A percentile compares a stretch with the other conserved stretches of the same genome.
Conservation (phyloP, 2,797 vertebrate species). For the Hipposideros larvatus region DNA sequence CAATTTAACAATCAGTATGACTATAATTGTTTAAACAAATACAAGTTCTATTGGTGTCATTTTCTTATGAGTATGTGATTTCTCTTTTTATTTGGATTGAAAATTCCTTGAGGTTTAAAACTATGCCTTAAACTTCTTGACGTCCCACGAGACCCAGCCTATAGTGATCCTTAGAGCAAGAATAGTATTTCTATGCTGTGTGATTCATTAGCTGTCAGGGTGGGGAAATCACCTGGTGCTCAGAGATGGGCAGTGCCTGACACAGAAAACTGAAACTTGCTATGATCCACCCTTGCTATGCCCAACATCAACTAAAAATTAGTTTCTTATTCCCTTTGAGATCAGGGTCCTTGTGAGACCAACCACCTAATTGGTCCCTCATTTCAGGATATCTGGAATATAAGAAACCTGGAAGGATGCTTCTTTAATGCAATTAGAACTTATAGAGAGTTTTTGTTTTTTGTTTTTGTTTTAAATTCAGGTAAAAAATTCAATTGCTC, state of each 20-base stretch:
- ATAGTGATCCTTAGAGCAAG: not conserved
- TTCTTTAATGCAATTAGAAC: not conserved
- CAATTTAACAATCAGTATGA: not conserved
- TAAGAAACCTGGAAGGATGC: not conserved
- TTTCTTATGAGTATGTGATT: not conserved
- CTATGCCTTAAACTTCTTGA: conserved; percentile 1
- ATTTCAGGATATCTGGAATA: not conserved
- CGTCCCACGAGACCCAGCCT: not conserved
- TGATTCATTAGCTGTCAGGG: not conserved
- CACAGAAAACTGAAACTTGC: not conserved
- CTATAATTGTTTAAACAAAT: not conserved
- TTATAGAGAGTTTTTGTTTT: too few relatives aligned
- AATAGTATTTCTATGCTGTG: not conserved
- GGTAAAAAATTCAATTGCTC: not conserved
- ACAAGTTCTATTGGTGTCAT: not conserved
- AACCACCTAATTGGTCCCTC: not conserved
- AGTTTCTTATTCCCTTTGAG: not conserved
- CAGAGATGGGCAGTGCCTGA: not conserved
- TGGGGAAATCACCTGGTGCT: not conserved
- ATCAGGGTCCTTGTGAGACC: not conserved
- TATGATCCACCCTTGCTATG: not conserved
- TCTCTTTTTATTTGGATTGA: not conserved
- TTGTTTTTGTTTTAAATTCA: not conserved
- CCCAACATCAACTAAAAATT: not conserved
- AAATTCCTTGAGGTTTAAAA: not conserved